These are phyloP conservation scores for Ceyx cyanopectus DNA, from an alignment of 2,113 vertebrate genomes.

Conservation along the genomic window DNA sequence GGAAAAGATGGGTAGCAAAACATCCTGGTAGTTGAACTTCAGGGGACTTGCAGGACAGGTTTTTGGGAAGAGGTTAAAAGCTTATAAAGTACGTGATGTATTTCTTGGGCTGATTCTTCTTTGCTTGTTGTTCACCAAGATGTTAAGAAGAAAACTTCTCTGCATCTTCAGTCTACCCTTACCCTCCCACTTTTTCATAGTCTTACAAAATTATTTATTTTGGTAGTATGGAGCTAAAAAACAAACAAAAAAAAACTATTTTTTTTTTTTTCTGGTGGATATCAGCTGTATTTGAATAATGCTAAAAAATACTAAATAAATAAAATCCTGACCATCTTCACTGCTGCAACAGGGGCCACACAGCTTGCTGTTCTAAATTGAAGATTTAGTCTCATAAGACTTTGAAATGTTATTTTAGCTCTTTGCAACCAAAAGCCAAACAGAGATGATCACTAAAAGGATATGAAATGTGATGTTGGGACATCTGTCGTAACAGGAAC, in stretches of 20 bases:
- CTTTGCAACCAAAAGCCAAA: slow-evolving; percentile 1
- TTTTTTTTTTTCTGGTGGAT: neutral
- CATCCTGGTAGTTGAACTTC: fast-evolving
- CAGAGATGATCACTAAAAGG: neutral
- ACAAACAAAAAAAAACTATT: no score
- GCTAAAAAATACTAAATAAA: neutral
- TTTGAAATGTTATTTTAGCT: slow-evolving; percentile 10
- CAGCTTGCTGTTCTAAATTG: neutral
- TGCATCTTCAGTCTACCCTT: neutral
- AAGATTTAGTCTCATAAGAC: neutral
- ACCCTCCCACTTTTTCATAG: neutral
- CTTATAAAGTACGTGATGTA: neutral
- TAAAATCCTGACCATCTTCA: neutral
- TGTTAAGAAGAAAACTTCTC: neutral
- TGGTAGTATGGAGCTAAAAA: neutral
- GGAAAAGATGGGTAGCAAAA: neutral
- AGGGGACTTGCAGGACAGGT: neutral
- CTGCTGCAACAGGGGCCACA: neutral
- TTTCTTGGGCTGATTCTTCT: neutral
- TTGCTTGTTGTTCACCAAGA: neutral
- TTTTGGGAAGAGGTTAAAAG: neutral
- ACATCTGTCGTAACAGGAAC: neutral
- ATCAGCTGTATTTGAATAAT: neutral
- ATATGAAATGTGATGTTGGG: neutral
- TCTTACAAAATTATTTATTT: neutral